These are phyloP conservation scores for Denticeps clupeoides DNA, from an alignment of 2,797 vertebrate species.

Conservation along the genomic window DNA sequence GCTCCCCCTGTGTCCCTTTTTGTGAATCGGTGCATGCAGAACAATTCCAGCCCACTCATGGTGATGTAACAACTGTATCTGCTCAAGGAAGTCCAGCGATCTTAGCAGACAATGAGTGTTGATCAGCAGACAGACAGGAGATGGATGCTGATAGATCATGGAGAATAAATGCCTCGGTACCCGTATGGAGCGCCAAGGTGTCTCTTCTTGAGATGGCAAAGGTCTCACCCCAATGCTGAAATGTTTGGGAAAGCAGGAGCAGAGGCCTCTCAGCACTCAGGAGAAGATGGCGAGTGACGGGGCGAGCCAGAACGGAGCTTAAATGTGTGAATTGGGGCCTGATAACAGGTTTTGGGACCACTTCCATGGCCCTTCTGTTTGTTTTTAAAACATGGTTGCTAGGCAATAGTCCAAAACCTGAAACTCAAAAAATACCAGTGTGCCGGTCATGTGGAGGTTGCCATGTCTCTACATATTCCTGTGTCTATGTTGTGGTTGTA, in stretches of 20 bases:
- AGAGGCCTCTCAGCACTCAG: conserved; percentile 57
- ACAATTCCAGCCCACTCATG: too few species aligned
- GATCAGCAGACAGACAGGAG: too few species aligned
- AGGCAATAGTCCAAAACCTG: conserved; percentile 52
- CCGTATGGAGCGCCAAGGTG: too few species aligned
- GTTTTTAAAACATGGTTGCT: conserved; percentile 48
- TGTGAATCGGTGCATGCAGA: too few species aligned
- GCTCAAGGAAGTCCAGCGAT: too few species aligned
- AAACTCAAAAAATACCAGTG: conserved; percentile 39
- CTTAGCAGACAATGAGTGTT: too few species aligned
- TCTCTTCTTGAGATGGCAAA: too few species aligned
- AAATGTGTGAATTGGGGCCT: conserved; percentile 63
- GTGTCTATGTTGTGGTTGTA: conserved; percentile 1
- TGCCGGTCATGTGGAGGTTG: conserved; percentile 12
- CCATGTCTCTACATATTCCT: conserved; percentile 20
- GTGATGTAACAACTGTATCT: too few species aligned
- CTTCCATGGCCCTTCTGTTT: conserved; percentile 54
- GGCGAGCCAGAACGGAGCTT: conserved; percentile 61
- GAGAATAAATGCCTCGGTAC: too few species aligned
- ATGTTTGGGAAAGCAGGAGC: conserved; percentile 74
- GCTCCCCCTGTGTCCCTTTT: too few species aligned
- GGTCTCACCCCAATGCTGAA: too few species aligned
- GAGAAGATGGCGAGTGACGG: conserved; percentile 70
- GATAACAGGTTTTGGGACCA: conserved; percentile 75
- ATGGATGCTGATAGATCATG: too few species aligned